A percentile compares a stretch with the other conserved stretches of the same genome.
phyloP scores from a whole-genome alignment of 2,888 invertebrate genomes.

The Podabrus alpinus region DNA sequence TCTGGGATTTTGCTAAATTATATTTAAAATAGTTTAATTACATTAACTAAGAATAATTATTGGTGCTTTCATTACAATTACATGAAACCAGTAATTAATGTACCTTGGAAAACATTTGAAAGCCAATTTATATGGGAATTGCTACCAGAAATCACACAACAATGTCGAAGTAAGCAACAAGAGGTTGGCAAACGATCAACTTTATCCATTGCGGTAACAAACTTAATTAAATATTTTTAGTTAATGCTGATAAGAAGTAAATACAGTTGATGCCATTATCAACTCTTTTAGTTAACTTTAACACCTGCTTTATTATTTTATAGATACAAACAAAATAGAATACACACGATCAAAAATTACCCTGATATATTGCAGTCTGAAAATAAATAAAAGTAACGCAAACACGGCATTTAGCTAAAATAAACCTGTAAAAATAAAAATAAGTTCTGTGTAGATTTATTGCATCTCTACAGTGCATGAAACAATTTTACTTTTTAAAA shows the following conservation, averaged over 20 bases:
- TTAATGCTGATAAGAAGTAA: neutral
- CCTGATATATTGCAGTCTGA: neutral
- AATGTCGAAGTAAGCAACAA: constrained; percentile 33
- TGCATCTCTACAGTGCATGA: neutral
- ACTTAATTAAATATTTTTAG: constrained; percentile 21
- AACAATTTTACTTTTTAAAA: neutral
- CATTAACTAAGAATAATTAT: constrained; percentile 1
- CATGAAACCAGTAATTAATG: constrained; percentile 15
- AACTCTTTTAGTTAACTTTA: neutral
- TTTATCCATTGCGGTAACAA: constrained; percentile 15
- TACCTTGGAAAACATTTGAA: constrained; percentile 31
- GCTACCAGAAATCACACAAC: constrained; percentile 32
- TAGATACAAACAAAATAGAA: neutral
- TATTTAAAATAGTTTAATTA: neutral
- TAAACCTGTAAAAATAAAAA: neutral
- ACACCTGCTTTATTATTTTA: neutral
- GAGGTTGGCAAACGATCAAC: constrained; percentile 24
- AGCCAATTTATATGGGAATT: constrained; percentile 40
- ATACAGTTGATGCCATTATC: neutral
- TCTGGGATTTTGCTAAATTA: neutral
- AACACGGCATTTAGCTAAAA: neutral
- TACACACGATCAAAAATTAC: neutral
- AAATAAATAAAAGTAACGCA: neutral
- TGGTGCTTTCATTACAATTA: constrained; percentile 5
- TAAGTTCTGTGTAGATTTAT: neutral